Evolutionary conservation across 2,888 invertebrate species (phyloP), one percentile per base, ranked within the genome.

Genomic region (Pyrocoelia pectoralis): DNA sequence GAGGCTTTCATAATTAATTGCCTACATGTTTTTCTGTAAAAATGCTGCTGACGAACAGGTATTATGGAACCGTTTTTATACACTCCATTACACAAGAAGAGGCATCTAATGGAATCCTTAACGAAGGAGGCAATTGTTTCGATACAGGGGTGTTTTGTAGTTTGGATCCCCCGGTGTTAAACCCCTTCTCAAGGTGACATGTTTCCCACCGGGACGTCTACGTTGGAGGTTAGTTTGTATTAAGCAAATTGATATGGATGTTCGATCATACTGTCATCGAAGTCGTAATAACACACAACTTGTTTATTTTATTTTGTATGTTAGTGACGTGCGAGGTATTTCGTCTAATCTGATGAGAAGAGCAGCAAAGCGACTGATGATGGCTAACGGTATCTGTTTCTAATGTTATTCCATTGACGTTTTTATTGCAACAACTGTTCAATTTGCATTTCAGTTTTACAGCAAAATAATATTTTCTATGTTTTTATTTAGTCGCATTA

Each of bases 201-300:
- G 67, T 68, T 50, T 52, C 68, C 12, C 68, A 38, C 62, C 65
- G 51, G 66, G 70, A 15, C 19, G 29, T 49, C 58, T 49, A 46
- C 46, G 46, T 17, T 15, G 17, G 46, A 17, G 24, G 60, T 51
- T 56, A 61, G 50, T 52, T 57, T 56, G 48, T 51, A 53, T 28
- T 29, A 53, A 61, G 67, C 67, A 68, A 68, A 70, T 68, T 70
- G 70, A 70, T 70, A 66, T 66, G 67, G 56, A 55, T 68, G 67
- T 66, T 68, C 68, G 65, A 70, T 70, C 68, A 68, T 62, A 59
- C 68, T 70, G 70, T 70, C 70, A 68, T 65, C 70, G 46, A 62
- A 41, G 62, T 66, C 56, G 66, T 70, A 70, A 70, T 66, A 66
- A 63, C 63, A 65, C 52, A 60, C 60, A 57, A 53, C 56, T 56